Conservation (phyloP, 2,113 vertebrate genomes). For the Tetraodon nigroviridis region DNA sequence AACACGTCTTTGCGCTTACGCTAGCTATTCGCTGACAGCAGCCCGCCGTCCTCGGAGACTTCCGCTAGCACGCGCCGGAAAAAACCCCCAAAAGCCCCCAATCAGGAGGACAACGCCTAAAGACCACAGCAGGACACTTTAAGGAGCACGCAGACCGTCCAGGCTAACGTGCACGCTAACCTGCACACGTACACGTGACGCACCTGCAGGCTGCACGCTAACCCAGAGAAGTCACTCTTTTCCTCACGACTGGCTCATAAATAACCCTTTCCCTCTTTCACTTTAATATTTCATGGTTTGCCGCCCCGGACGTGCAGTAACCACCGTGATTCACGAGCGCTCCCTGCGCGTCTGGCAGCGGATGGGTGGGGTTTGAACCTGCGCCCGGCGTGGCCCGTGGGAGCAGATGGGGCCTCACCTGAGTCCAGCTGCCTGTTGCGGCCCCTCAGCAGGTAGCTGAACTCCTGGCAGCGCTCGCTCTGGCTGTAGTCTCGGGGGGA, state of each 20-base stretch:
- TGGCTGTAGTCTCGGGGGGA: conserved; percentile 73
- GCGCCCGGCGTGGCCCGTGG: no score
- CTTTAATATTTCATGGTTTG: conserved; percentile 60
- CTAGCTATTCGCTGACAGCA: conserved; percentile 58
- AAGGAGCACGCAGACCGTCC: no score
- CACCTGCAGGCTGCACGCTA: neutral
- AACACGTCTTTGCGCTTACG: conserved; percentile 57
- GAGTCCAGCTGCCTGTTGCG: conserved; percentile 73
- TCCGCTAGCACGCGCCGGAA: conserved; percentile 41
- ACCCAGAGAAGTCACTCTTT: no score
- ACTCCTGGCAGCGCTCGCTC: conserved; percentile 83
- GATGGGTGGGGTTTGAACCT: no score
- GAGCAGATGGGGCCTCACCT: conserved; percentile 68
- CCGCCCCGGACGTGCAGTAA: conserved; percentile 32
- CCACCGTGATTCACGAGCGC: conserved; percentile 26
- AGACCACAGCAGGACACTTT: conserved; percentile 53
- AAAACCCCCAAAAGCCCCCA: no score
- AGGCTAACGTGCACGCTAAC: conserved; percentile 58
- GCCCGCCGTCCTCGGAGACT: conserved; percentile 20
- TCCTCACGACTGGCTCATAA: no score
- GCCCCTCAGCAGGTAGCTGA: conserved; percentile 79
- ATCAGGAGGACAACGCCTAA: conserved; percentile 38
- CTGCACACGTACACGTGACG: conserved; percentile 16
- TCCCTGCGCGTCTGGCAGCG: neutral
- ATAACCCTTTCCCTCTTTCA: no score